Percentiles rank a stretch among this genome's conserved stretches.
These are phyloP conservation scores for Morus bassanus DNA, from an alignment of 2,797 vertebrate species.

Conservation along the genomic window DNA sequence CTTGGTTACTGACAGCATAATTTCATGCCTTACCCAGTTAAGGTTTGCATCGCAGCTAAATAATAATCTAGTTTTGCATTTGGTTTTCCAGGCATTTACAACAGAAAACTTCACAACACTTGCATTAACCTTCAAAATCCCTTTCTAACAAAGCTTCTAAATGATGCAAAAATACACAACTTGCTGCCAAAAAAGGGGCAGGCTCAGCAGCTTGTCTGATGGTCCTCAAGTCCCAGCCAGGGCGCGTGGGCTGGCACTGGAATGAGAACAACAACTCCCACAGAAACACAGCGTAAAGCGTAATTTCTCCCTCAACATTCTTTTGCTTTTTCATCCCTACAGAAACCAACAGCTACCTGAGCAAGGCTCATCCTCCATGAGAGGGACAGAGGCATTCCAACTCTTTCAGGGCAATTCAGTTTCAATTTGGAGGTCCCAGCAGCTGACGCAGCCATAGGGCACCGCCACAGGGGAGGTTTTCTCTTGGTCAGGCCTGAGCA, in stretches of 20 bases:
- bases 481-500: not conserved
- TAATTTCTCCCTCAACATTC: not conserved
- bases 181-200: not conserved
- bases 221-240: not conserved
- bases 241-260: rapidly evolving
- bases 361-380: not conserved
- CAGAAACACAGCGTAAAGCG: not conserved
- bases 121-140: not conserved
- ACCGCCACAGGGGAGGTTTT: rapidly evolving
- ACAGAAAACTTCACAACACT: not conserved
- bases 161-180: rapidly evolving
- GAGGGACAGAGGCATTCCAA: not conserved
- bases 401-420: not conserved
- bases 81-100: not conserved
- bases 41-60: not conserved
- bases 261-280: not conserved
- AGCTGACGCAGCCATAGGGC: not conserved
- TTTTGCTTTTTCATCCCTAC: not conserved
- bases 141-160: not conserved
- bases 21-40: rapidly evolving
- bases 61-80: not conserved
- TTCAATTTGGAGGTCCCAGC: not conserved
- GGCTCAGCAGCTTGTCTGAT: not conserved
- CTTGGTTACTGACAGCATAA: not conserved
- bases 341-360: not conserved